Evolutionary conservation across 2,797 vertebrate species (phyloP), one percentile per base, ranked within the genome.

Genomic region (Danio tinwini): DNA sequence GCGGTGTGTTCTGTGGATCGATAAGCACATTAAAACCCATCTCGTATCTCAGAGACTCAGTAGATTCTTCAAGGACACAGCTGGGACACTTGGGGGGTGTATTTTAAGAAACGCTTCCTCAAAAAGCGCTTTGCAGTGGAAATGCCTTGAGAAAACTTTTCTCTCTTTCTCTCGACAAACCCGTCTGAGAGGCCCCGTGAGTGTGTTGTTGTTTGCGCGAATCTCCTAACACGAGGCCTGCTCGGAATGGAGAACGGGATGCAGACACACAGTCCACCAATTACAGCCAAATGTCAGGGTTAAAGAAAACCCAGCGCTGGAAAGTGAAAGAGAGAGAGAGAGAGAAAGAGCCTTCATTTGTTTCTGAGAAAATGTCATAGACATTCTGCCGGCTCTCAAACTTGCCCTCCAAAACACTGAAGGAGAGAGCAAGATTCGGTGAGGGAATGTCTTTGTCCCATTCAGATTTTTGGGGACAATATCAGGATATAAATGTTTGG

Each of bases 201-300:
- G 49, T 68, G 44, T 56, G 65, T 69, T 7, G 1, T 44, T 45
- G 67, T 67, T 44, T 58, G 44, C 39, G 19, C 13, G 52, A 37
- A 42, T 71, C 55, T 65, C 16, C 13, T 19, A 45, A 78, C 55
- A 74, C 62, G 55, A 78, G 37, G 71, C 64, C 70, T 74, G 69
- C 68, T 62, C 68, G 21, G 64, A 81, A 64, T 21, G 11, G 56
- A 69, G 68, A 59, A 4, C 14, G 16, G 59, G 52, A 63, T 16
- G 59, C 47, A 78, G 78, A 62, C 73, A 58, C 73, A 76, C 39
- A 61, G 59, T 63, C 44, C 58, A 69, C 77, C 73, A 80, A 83
- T 83, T 83, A 75, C 67, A 42, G 59, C 56, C 82, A 83, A 83
- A 83, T 83, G 77, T 79, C 82, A 83, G 73, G 77, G 77, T 83